A percentile compares a stretch with the other conserved stretches of the same genome.
Conservation (phyloP, 2,888 invertebrate species). For the Hesperia comma region DNA sequence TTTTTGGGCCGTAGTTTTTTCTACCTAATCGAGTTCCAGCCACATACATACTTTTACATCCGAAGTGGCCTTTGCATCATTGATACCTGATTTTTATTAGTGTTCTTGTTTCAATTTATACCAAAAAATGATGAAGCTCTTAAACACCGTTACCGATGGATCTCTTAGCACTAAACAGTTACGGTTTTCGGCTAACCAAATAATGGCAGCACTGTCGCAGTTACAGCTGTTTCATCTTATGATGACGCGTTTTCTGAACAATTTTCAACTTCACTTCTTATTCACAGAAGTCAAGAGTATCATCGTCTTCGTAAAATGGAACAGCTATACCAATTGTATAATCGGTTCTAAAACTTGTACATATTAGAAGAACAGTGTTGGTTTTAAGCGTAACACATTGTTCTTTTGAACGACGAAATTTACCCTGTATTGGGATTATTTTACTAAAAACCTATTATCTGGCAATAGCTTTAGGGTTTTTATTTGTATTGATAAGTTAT, state of each 20-base stretch:
- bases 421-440: constrained; percentile 63
- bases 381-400: constrained; percentile 55
- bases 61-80: constrained; percentile 60
- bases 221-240: constrained; percentile 45
- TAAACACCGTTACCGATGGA: constrained; percentile 82
- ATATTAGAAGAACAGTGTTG: constrained; percentile 62
- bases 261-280: constrained; percentile 3
- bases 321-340: constrained; percentile 55
- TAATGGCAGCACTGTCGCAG: constrained; percentile 59
- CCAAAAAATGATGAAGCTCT: constrained; percentile 81
- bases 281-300: neutral
- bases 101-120: constrained; percentile 80
- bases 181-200: constrained; percentile 72
- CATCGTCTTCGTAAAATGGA: constrained; percentile 29
- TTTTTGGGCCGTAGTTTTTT: constrained; percentile 50
- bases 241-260: constrained; percentile 8
- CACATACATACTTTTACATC: constrained; percentile 45
- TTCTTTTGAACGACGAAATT: constrained; percentile 55
- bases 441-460: constrained; percentile 67
- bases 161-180: constrained; percentile 75
- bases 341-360: constrained; percentile 74
- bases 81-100: constrained; percentile 75
- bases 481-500: constrained; percentile 55
- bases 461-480: constrained; percentile 65
- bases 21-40: constrained; percentile 38